Percentiles rank a stretch among this genome's conserved stretches.
Conservation (phyloP, 1,140 invertebrate species). For the Sesamia nonagrioides region DNA sequence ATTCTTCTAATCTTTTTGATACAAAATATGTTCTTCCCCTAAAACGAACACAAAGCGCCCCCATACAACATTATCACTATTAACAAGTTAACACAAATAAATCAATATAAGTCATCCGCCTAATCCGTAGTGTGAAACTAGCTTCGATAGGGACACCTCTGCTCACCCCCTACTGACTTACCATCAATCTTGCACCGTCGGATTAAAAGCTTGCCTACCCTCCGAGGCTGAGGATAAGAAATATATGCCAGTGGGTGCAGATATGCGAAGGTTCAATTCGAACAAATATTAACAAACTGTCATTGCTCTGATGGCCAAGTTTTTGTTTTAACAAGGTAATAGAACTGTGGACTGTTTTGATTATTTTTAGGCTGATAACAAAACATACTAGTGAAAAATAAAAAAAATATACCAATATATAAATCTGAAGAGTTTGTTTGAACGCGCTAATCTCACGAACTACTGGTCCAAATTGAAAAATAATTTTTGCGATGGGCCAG, state of each 20-base stretch:
- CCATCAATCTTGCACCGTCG: constrained; percentile 48
- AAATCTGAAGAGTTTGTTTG: no score
- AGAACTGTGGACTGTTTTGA: no score
- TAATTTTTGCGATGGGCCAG: no score
- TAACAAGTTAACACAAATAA: constrained; percentile 34
- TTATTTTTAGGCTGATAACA: no score
- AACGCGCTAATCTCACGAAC: no score
- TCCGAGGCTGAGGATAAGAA: constrained; percentile 33
- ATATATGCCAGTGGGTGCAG: constrained; percentile 2
- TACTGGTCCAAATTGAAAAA: no score
- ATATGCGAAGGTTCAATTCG: background rate
- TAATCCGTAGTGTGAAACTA: constrained; percentile 13
- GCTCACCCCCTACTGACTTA: constrained; percentile 37
- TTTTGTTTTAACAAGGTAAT: no score
- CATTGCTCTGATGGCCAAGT: no score
- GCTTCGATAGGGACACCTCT: background rate
- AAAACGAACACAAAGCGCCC: background rate
- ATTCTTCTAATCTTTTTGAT: background rate
- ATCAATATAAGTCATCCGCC: constrained; percentile 14
- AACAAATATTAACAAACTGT: background rate
- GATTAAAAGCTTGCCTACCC: constrained; percentile 47
- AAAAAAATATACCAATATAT: no score
- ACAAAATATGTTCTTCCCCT: background rate
- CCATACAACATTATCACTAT: constrained; percentile 5
- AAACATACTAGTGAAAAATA: no score